Base-by-base conservation (phyloP, 1,140 invertebrate genomes). In the Halictus rubicundus region DNA sequence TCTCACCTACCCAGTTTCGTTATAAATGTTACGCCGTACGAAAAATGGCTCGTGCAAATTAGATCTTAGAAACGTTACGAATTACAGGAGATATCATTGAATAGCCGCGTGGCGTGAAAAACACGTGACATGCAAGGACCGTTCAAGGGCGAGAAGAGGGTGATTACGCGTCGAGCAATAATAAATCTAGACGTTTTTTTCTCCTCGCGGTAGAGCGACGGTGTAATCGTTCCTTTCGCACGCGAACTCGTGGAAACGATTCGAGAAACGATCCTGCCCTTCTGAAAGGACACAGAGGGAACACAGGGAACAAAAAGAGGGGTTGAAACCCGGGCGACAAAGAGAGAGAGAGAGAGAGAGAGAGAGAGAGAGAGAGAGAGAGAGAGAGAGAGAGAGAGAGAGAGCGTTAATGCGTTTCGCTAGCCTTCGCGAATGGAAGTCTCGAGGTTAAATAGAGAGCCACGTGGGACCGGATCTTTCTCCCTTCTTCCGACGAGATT, bases 381-480 rank as follows among this genome's bases (percentile, higher is more conserved):
- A 42, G 39, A 42, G 39, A 8, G 39, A 42, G 39, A 42, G 39
- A 42, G 42, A 46, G 42, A 42, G 39, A 42, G 12, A 21, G 63
- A 14, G 14, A 37, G 19, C 19, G 32, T n/a, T 14, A n/a, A 46
- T 23, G n/a, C 39, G n/a, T 23, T n/a, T 65, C 64, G 37, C 60
- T 42, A 46, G 42, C 42, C 42, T 46, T 46, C 39, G 39, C 65
- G 64, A 68, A 46, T 76, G 16, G 16, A 46, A 69, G 68, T 69
- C 25, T 23, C 21, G n/a, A 39, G 74, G 21, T 60, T 60, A 52
- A 77, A 70, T 61, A 25, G 66, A 14, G 37, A 52, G 65, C 66
- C 57, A 69, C 66, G 74, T 60, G 74, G 54, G 65, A 46, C 54
- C 32, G 6, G 14, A 12, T 32, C 52, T 19, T 37, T 25, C 65